Evolutionary conservation across 2,888 invertebrate genomes (phyloP).

Genomic region (Sinelater perroti): DNA sequence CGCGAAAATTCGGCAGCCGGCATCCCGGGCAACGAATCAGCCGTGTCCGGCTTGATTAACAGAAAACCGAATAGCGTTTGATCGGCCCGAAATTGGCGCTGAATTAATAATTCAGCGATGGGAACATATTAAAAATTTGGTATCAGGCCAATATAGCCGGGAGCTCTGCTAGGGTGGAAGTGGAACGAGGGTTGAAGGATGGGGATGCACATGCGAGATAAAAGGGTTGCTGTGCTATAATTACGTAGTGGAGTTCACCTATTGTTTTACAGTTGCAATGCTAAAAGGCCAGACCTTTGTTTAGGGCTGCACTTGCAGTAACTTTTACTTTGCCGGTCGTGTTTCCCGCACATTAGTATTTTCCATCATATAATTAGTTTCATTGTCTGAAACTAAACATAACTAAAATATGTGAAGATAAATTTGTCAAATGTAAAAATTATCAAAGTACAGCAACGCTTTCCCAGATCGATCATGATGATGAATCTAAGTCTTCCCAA

Average conservation of each 20-base stretch:
- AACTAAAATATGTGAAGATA: too few relatives aligned
- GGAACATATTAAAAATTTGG: constrained; percentile 30
- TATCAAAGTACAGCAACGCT: too few relatives aligned
- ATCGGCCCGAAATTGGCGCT: constrained; percentile 14
- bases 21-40: constrained; percentile 9
- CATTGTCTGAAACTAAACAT: too few relatives aligned
- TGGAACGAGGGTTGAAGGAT: constrained; percentile 22
- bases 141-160: constrained; percentile 31
- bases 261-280: constrained; percentile 30
- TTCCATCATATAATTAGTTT: too few relatives aligned
- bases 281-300: too few relatives aligned
- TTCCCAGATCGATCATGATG: too few relatives aligned
- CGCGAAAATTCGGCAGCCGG: neutral
- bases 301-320: too few relatives aligned
- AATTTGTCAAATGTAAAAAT: too few relatives aligned
- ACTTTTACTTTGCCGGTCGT: too few relatives aligned
- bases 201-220: constrained; percentile 35
- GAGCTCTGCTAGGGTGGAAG: constrained; percentile 25
- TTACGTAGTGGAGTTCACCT: constrained; percentile 30
- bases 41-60: neutral
- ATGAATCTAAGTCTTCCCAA: too few relatives aligned
- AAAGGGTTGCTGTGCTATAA: constrained; percentile 35
- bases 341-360: too few relatives aligned
- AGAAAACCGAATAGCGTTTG: constrained; percentile 7
- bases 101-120: constrained; percentile 28